Evolutionary conservation across 2,888 invertebrate genomes (phyloP).

Genomic region (Plagodis dolabraria): DNA sequence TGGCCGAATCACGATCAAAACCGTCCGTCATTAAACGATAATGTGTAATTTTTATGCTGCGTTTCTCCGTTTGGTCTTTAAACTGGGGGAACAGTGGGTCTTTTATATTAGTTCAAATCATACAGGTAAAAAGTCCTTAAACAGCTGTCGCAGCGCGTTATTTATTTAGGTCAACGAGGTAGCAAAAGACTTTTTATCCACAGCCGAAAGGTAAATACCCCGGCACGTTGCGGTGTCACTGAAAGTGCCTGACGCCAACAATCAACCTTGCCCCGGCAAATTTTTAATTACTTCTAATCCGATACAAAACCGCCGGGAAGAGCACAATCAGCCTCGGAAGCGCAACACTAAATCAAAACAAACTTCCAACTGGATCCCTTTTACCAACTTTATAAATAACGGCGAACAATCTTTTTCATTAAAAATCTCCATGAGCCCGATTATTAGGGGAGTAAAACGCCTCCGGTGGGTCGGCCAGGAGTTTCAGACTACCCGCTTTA

Average conservation of each 20-base stretch:
- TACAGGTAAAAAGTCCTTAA: slow-evolving; percentile 15
- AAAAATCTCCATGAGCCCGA: slow-evolving; percentile 81
- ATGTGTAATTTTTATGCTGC: slow-evolving; percentile 14
- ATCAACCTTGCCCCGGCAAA: slow-evolving; percentile 38
- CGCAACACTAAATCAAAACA: slow-evolving; percentile 81
- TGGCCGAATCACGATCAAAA: slow-evolving; percentile 16
- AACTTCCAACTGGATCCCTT: slow-evolving; percentile 78
- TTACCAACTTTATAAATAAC: slow-evolving; percentile 82
- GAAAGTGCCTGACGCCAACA: slow-evolving; percentile 24
- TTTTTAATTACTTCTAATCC: slow-evolving; percentile 73
- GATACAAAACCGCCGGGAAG: slow-evolving; percentile 74
- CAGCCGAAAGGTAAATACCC: slow-evolving; percentile 24
- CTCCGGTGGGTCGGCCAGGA: slow-evolving; percentile 69
- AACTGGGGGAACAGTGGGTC: background rate
- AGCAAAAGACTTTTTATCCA: slow-evolving; percentile 26
- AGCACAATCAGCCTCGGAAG: slow-evolving; percentile 70
- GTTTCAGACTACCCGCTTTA: slow-evolving; percentile 68
- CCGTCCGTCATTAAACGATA: slow-evolving; percentile 14
- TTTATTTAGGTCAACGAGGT: slow-evolving; percentile 28
- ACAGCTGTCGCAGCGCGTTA: slow-evolving; percentile 12
- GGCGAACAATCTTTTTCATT: slow-evolving; percentile 83
- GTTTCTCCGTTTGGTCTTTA: background rate
- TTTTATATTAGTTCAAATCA: slow-evolving; percentile 14
- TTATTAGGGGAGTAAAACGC: slow-evolving; percentile 82
- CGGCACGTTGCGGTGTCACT: slow-evolving; percentile 23